These are phyloP conservation scores for Hapalemur alaotrensis DNA, from an alignment of 2,797 vertebrate species.

Conservation along the genomic window DNA sequence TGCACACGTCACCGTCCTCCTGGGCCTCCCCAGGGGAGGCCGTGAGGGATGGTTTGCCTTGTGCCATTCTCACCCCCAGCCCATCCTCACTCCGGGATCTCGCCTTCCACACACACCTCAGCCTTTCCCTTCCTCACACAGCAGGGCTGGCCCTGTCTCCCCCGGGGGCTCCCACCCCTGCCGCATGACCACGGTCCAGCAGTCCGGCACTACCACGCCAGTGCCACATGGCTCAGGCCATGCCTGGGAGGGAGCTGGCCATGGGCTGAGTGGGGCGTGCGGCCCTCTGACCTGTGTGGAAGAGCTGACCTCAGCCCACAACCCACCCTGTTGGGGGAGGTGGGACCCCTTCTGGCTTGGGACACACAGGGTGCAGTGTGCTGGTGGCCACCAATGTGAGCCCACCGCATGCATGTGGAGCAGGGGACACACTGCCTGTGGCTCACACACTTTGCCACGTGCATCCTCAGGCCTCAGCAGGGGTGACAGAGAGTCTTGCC, in stretches of 20 bases:
- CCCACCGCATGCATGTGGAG: too few species aligned
- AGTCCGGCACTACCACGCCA: background rate
- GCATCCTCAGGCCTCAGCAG: background rate
- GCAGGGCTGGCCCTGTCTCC: background rate
- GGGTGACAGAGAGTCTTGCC: background rate
- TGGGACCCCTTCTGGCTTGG: background rate
- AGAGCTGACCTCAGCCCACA: background rate
- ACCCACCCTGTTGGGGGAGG: background rate
- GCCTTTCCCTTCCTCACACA: background rate
- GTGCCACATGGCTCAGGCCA: background rate
- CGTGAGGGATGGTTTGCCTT: background rate
- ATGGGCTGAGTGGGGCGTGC: too few species aligned
- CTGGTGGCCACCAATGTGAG: background rate
- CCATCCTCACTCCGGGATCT: background rate
- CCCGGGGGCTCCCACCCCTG: background rate
- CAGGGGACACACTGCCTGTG: too few species aligned
- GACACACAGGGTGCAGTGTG: background rate
- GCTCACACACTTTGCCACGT: background rate
- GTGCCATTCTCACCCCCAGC: background rate
- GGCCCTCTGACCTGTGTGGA: background rate
- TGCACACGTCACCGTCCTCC: background rate
- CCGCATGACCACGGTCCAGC: accelerated
- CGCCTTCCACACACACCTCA: background rate
- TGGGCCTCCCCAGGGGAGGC: background rate
- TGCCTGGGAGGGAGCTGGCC: background rate